These are phyloP conservation scores for Aptenodytes patagonicus DNA, from an alignment of 2,113 vertebrate species.

Conservation along the genomic window DNA sequence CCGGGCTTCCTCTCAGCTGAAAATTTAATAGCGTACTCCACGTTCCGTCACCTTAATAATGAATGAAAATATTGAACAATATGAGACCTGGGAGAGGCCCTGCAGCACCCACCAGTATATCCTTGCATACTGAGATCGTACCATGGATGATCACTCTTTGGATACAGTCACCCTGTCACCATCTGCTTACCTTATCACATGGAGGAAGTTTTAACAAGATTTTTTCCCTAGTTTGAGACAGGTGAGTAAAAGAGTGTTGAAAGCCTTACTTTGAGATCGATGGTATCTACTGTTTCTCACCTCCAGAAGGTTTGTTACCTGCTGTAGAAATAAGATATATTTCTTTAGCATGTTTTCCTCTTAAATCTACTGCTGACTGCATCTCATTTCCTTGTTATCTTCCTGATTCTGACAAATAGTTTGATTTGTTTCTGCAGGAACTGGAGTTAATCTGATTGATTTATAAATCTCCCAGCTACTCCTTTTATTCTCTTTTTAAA, in stretches of 20 bases:
- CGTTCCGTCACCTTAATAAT: neutral
- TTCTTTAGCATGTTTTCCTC: neutral
- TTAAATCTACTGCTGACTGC: neutral
- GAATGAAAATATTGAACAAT: neutral
- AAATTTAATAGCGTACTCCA: neutral
- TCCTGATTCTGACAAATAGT: conserved; percentile 40
- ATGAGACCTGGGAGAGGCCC: neutral
- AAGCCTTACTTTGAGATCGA: neutral
- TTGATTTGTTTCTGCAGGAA: conserved; percentile 49
- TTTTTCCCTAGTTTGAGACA: neutral
- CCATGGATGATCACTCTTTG: neutral
- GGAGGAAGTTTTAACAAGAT: neutral
- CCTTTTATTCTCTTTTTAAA: conserved; percentile 2
- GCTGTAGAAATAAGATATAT: conserved; percentile 7
- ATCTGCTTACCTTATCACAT: neutral
- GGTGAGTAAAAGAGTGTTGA: neutral
- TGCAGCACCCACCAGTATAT: neutral
- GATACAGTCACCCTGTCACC: neutral
- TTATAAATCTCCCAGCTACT: conserved; percentile 36
- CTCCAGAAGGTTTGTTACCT: conserved; percentile 10
- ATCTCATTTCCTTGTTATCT: conserved; percentile 44
- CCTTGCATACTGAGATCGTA: fast-evolving
- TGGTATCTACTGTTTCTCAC: neutral
- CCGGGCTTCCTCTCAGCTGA: neutral
- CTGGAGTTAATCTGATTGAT: conserved; percentile 31